phyloP scores from a whole-genome alignment of 2,888 invertebrate genomes.

The Cheilosia urbana region DNA sequence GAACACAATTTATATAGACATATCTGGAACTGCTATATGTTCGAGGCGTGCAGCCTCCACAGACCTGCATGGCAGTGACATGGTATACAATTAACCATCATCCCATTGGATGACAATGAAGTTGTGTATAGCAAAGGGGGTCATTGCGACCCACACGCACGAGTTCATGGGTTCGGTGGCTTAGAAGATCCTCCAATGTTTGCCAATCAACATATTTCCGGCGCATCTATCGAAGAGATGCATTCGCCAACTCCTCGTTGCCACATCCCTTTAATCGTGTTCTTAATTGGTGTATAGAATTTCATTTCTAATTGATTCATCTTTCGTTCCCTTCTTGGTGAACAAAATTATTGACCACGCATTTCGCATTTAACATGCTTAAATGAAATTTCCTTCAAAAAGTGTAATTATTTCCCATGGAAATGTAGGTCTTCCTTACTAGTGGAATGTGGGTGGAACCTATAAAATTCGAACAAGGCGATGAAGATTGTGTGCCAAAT shows the following conservation, averaged over 20 bases:
- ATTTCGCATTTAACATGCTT: slow-evolving; percentile 6
- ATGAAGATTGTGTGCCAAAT: background rate
- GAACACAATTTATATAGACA: background rate
- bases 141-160: slow-evolving; percentile 18
- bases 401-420: slow-evolving; percentile 2
- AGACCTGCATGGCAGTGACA: slow-evolving; percentile 70
- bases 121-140: background rate
- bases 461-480: background rate
- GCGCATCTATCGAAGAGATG: slow-evolving; percentile 36
- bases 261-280: background rate
- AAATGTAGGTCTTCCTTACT: background rate
- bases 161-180: slow-evolving; percentile 22
- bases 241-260: slow-evolving; percentile 52
- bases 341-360: slow-evolving; percentile 35
- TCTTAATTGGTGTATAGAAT: slow-evolving; percentile 57
- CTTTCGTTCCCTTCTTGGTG: slow-evolving; percentile 9
- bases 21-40: slow-evolving; percentile 21
- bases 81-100: slow-evolving; percentile 45
- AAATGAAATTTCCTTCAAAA: slow-evolving; percentile 5
- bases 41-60: background rate
- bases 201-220: slow-evolving; percentile 67
- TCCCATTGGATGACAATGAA: slow-evolving; percentile 36
- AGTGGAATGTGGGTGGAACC: background rate
- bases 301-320: slow-evolving; percentile 58
- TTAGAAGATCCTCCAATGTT: slow-evolving; percentile 26